These are phyloP conservation scores for Tenthredo notha DNA, from an alignment of 2,888 invertebrate species.

Conservation along the genomic window DNA sequence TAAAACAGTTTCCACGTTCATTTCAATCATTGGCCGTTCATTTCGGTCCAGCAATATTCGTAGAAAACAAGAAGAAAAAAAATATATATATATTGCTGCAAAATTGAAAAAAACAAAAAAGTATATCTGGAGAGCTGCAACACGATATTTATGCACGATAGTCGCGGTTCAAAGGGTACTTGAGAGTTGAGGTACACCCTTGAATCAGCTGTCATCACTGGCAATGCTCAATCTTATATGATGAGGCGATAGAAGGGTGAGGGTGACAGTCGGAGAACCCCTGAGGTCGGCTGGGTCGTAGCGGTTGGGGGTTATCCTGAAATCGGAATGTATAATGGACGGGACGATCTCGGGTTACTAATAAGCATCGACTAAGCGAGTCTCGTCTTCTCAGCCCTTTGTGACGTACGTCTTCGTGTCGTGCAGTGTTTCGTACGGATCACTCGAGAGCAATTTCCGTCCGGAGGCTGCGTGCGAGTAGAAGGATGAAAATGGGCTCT, in stretches of 20 bases:
- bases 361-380: slow-evolving; percentile 67
- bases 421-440: slow-evolving; percentile 45
- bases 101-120: neutral
- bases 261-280: slow-evolving; percentile 37
- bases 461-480: slow-evolving; percentile 46
- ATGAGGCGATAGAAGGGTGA: slow-evolving; percentile 30
- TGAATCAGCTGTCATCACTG: slow-evolving; percentile 43
- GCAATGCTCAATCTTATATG: slow-evolving; percentile 64
- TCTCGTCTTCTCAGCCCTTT: slow-evolving; percentile 52
- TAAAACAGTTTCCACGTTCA: slow-evolving; percentile 44
- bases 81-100: too few relatives aligned
- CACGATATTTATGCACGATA: slow-evolving; percentile 43
- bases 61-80: neutral
- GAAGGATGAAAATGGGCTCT: slow-evolving; percentile 37
- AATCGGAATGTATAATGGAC: slow-evolving; percentile 77
- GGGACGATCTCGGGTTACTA: slow-evolving; percentile 74
- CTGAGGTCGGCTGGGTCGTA: slow-evolving; percentile 65
- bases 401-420: slow-evolving; percentile 48
- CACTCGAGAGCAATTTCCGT: slow-evolving; percentile 51
- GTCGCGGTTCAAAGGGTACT: slow-evolving; percentile 6
- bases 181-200: slow-evolving; percentile 32
- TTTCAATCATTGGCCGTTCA: slow-evolving; percentile 24
- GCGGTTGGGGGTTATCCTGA: slow-evolving; percentile 69
- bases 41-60: neutral
- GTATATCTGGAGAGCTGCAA: slow-evolving; percentile 14